phyloP scores from a whole-genome alignment of 2,888 invertebrate species.

The Scaeva pyrastri region DNA sequence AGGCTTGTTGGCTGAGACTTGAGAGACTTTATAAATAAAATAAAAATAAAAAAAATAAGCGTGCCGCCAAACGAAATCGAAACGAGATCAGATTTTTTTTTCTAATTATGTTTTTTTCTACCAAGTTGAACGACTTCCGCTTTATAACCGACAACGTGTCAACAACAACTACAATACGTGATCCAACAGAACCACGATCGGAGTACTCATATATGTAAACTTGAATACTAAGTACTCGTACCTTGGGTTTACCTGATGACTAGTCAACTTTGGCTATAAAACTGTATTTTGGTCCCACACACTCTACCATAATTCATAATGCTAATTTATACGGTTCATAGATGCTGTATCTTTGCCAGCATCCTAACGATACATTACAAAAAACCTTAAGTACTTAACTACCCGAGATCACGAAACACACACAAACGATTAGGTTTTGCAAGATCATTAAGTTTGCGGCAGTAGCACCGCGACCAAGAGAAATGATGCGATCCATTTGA shows the following conservation, averaged over 20 bases:
- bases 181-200: constrained; percentile 16
- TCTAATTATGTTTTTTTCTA: constrained; percentile 50
- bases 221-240: constrained; percentile 7
- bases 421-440: constrained; percentile 20
- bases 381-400: constrained; percentile 6
- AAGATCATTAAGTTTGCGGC: constrained; percentile 34
- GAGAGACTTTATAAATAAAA: constrained; percentile 6
- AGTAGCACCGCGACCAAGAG: neutral
- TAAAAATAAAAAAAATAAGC: constrained; percentile 21
- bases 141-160: constrained; percentile 26
- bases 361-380: constrained; percentile 22
- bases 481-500: constrained; percentile 40
- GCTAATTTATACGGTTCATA: constrained; percentile 18
- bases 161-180: constrained; percentile 13
- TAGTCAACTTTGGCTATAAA: constrained; percentile 8
- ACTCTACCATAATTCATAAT: constrained; percentile 1
- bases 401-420: constrained; percentile 1
- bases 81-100: constrained; percentile 45
- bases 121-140: constrained; percentile 71
- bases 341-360: neutral
- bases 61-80: constrained; percentile 55
- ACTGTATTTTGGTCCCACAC: neutral
- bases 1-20: neutral
- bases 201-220: neutral
- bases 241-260: constrained; percentile 25